Percentiles rank a stretch among this genome's conserved stretches.
Conservation (phyloP, 2,113 vertebrate genomes). For the Notiomystis cincta region DNA sequence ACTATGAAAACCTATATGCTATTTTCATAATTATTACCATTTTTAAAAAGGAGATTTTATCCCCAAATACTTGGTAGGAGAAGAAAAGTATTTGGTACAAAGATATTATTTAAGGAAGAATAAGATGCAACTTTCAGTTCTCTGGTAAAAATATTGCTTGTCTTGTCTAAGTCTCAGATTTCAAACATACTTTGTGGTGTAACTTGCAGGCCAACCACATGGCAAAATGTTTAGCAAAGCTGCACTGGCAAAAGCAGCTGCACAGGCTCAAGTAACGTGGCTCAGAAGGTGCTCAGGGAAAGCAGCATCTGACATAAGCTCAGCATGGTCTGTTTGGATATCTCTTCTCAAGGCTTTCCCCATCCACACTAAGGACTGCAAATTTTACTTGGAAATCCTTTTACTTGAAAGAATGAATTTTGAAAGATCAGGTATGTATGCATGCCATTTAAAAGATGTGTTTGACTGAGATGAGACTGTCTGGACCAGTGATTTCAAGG, state of each 20-base stretch:
- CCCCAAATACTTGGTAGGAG: neutral
- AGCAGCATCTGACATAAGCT: neutral
- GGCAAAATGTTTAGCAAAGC: neutral
- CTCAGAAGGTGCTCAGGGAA: neutral
- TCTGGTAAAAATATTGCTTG: neutral
- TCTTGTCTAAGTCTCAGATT: neutral
- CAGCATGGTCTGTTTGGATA: neutral
- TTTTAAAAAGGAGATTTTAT: neutral
- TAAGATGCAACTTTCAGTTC: neutral
- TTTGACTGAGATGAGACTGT: neutral
- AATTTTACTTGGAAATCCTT: neutral
- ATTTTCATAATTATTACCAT: neutral
- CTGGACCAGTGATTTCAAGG: neutral
- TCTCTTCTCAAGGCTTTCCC: neutral
- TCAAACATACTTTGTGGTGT: neutral
- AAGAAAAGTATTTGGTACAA: neutral
- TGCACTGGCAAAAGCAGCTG: neutral
- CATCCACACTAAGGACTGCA: neutral
- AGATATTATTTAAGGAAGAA: neutral
- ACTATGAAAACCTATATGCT: neutral
- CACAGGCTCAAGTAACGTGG: rapidly evolving
- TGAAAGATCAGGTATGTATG: neutral
- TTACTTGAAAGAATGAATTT: neutral
- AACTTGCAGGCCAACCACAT: neutral
- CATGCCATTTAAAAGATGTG: neutral